A percentile compares a stretch with the other conserved stretches of the same genome.
phyloP scores from a whole-genome alignment of 2,797 vertebrate species.

The Pogonophryne albipinna region DNA sequence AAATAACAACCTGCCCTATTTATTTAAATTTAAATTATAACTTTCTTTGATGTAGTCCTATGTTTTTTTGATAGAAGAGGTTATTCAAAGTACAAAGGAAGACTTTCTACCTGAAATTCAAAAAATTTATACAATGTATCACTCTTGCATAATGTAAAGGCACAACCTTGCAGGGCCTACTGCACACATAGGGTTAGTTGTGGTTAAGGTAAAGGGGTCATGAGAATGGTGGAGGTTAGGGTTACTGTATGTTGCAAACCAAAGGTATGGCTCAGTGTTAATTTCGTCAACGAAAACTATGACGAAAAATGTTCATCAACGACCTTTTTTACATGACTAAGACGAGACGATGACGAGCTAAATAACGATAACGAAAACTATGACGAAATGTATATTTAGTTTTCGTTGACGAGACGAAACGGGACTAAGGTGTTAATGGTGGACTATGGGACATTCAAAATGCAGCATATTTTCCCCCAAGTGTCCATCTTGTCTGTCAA shows the following conservation, averaged over 20 bases:
- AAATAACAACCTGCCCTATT: not conserved
- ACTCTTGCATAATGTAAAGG: constrained; percentile 1
- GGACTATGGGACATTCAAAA: too few species aligned
- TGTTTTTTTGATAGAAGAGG: constrained; percentile 4
- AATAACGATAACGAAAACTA: too few species aligned
- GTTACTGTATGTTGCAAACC: not conserved
- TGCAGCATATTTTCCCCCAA: too few species aligned
- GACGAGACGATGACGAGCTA: too few species aligned
- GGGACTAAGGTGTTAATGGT: too few species aligned
- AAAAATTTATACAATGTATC: not conserved
- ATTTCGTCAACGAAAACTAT: too few species aligned
- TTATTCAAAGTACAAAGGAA: constrained; percentile 15
- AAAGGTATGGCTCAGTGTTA: not conserved
- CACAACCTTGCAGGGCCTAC: not conserved
- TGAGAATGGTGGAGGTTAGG: not conserved
- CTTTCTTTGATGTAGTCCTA: constrained; percentile 29
- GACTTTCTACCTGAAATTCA: constrained; percentile 14
- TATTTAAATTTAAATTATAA: constrained; percentile 22
- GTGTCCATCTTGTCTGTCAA: too few species aligned
- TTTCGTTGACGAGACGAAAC: too few species aligned
- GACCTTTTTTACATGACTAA: too few species aligned
- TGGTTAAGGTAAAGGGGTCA: not conserved
- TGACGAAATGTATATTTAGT: too few species aligned
- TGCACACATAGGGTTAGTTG: constrained; percentile 2
- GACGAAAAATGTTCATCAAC: too few species aligned